Percentiles rank a stretch among this genome's conserved stretches.
Evolutionary conservation across 1,140 invertebrate genomes (phyloP).

Genomic region (Drosophila persimilis): DNA sequence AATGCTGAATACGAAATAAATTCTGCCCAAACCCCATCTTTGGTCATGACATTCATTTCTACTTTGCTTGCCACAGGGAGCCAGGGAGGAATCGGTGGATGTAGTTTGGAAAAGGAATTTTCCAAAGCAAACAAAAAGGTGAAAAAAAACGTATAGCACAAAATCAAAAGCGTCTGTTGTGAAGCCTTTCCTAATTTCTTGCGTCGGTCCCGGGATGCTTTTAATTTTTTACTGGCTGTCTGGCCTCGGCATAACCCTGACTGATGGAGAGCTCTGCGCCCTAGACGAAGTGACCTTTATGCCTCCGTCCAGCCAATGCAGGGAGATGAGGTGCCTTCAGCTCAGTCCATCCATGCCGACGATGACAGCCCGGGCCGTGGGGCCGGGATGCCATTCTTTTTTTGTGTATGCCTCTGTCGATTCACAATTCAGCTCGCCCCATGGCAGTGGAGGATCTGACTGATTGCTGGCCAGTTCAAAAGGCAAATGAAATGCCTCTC

Average conservation of each 20-base stretch:
- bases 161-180: slow-evolving; percentile 53
- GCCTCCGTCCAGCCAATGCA: neutral
- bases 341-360: slow-evolving; percentile 1
- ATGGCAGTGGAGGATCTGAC: slow-evolving; percentile 16
- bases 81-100: neutral
- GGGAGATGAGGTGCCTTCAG: no score
- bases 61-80: slow-evolving; percentile 36
- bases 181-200: slow-evolving; percentile 63
- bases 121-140: slow-evolving; percentile 9
- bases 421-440: slow-evolving; percentile 18
- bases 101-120: slow-evolving; percentile 17
- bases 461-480: slow-evolving; percentile 56
- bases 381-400: neutral
- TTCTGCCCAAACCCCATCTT: slow-evolving; percentile 9
- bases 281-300: slow-evolving; percentile 72
- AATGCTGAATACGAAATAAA: no score
- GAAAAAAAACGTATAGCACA: slow-evolving; percentile 17
- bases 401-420: slow-evolving; percentile 6
- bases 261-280: slow-evolving; percentile 11
- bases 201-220: slow-evolving; percentile 24
- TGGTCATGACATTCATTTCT: slow-evolving; percentile 64
- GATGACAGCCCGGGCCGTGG: slow-evolving; percentile 21
- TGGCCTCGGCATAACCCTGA: slow-evolving; percentile 49
- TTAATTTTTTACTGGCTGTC: slow-evolving; percentile 50
- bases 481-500: slow-evolving; percentile 66